phyloP scores from a whole-genome alignment of 2,888 invertebrate genomes.

The Auanema sp. region DNA sequence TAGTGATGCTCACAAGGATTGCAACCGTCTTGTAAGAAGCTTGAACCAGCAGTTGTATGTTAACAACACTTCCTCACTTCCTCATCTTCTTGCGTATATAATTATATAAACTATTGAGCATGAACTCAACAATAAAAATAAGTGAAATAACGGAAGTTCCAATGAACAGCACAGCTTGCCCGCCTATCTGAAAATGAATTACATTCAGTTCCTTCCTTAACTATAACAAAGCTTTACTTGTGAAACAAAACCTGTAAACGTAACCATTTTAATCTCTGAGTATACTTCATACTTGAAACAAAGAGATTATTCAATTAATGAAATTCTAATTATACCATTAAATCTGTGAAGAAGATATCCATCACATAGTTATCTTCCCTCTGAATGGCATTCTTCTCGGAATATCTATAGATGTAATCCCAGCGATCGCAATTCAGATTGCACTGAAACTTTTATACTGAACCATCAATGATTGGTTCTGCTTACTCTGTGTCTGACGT shows the following conservation, averaged over 20 bases:
- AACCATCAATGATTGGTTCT: too few relatives aligned
- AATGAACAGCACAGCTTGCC: constrained; percentile 17
- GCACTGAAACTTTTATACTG: too few relatives aligned
- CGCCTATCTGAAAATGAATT: constrained; percentile 13
- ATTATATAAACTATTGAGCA: too few relatives aligned
- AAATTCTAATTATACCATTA: constrained; percentile 1
- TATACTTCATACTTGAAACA: constrained; percentile 19
- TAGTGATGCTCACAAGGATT: too few relatives aligned
- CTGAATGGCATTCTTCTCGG: background rate
- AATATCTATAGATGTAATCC: constrained; percentile 18
- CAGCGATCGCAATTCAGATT: constrained; percentile 16
- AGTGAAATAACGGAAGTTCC: constrained; percentile 19
- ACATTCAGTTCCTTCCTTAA: background rate
- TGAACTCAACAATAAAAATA: constrained; percentile 7
- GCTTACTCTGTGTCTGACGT: background rate
- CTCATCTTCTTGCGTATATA: too few relatives aligned
- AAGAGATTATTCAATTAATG: background rate
- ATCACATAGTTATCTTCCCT: background rate
- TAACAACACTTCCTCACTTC: too few relatives aligned
- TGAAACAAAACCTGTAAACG: constrained; percentile 14
- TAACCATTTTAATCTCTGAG: constrained; percentile 14
- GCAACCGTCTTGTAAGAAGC: too few relatives aligned
- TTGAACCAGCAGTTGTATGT: too few relatives aligned
- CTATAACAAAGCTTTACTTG: constrained; percentile 5
- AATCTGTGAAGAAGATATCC: constrained; percentile 17